These are phyloP conservation scores for Anguilla anguilla DNA, from an alignment of 2,797 vertebrate genomes.

Conservation along the genomic window DNA sequence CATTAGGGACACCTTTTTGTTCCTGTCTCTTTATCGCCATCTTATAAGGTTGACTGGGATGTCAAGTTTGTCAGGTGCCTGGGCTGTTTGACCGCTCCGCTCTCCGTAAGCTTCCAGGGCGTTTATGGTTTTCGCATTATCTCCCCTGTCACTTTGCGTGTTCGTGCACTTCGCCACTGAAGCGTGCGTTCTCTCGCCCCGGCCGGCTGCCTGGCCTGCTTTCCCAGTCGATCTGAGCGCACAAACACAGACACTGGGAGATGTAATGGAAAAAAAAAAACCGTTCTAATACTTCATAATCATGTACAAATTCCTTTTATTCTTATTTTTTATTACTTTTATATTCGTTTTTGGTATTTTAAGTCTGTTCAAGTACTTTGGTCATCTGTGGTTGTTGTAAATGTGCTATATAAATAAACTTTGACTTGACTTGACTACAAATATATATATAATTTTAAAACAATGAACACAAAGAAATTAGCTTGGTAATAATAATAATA, in stretches of 20 bases:
- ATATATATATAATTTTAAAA: background rate
- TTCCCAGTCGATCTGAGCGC: background rate
- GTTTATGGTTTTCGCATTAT: slow-evolving; percentile 44
- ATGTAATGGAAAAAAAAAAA: background rate
- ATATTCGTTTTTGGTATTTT: no score
- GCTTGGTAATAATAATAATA: background rate
- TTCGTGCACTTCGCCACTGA: slow-evolving; percentile 59
- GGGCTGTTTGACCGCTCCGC: slow-evolving; percentile 62
- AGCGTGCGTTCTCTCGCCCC: slow-evolving; percentile 48
- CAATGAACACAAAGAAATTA: background rate
- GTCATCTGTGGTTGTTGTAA: no score
- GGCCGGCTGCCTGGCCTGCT: background rate
- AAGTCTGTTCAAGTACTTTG: no score
- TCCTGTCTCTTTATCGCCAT: slow-evolving; percentile 67
- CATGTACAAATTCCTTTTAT: background rate
- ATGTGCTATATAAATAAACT: no score
- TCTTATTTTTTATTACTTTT: no score
- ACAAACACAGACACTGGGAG: background rate
- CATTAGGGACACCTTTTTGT: slow-evolving; percentile 82
- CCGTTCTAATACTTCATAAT: background rate
- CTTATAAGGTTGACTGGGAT: slow-evolving; percentile 69
- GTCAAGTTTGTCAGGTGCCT: slow-evolving; percentile 75
- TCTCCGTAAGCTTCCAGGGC: slow-evolving; percentile 46
- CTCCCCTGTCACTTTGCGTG: slow-evolving; percentile 66
- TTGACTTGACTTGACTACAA: background rate